Evolutionary conservation across 1,140 invertebrate species (phyloP).

Genomic region (Hesperophylax magnus): DNA sequence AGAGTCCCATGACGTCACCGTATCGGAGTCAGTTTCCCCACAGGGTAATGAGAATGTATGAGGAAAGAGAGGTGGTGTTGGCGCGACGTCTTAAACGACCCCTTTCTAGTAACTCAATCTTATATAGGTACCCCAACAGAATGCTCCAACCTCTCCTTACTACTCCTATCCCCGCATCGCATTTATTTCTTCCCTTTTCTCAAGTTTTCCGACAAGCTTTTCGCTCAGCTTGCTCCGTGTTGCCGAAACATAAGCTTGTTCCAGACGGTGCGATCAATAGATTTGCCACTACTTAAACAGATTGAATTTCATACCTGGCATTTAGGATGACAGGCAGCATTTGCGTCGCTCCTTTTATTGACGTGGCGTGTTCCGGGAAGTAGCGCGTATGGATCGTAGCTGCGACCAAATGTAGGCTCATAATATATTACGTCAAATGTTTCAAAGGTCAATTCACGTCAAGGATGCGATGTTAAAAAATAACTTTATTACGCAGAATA

Average conservation of each 20-base stretch:
- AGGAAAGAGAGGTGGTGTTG: conserved; percentile 9
- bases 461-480: background rate
- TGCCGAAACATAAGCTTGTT: background rate
- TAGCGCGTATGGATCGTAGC: background rate
- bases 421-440: background rate
- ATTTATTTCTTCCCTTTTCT: background rate
- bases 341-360: background rate
- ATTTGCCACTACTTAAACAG: conserved; percentile 1
- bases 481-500: too few relatives aligned
- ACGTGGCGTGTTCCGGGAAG: background rate
- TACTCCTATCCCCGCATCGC: too few relatives aligned
- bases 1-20: conserved; percentile 34
- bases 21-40: conserved; percentile 35
- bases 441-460: conserved; percentile 1
- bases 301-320: background rate
- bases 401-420: background rate
- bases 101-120: too few relatives aligned
- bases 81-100: background rate
- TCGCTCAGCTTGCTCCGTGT: background rate
- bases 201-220: background rate
- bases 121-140: too few relatives aligned
- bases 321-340: background rate
- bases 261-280: background rate
- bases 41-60: conserved; percentile 22
- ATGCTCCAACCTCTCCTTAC: too few relatives aligned